Evolutionary conservation across 2,797 vertebrate species (phyloP).

Genomic region (Hydrolagus colliei): DNA sequence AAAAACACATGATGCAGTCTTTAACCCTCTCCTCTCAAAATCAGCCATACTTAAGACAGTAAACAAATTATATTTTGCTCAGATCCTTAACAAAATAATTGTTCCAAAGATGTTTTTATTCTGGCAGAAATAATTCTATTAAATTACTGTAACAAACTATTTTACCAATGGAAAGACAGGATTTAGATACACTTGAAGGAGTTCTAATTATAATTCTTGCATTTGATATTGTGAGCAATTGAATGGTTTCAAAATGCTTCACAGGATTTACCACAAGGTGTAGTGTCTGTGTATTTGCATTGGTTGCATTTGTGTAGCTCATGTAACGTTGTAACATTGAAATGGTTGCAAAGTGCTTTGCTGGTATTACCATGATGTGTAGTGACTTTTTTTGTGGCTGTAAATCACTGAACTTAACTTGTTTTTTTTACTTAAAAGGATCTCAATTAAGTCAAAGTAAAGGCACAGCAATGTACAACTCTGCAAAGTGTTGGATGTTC

Average conservation of each 20-base stretch:
- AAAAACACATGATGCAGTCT: not conserved
- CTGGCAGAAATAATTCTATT: not conserved
- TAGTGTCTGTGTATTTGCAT: too few relatives aligned
- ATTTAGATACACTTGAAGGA: too few relatives aligned
- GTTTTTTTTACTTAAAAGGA: not conserved
- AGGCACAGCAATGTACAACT: not conserved
- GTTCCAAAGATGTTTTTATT: not conserved
- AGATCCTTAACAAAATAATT: not conserved
- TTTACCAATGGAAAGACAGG: not conserved
- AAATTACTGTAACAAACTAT: not conserved
- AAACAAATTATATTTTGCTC: not conserved
- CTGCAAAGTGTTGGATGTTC: not conserved
- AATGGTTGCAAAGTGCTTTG: too few relatives aligned
- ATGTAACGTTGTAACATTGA: too few relatives aligned
- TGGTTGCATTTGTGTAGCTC: too few relatives aligned
- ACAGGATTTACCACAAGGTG: too few relatives aligned
- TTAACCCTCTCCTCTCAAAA: constrained; percentile 10
- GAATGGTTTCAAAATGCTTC: too few relatives aligned
- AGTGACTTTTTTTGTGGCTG: too few relatives aligned
- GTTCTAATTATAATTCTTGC: too few relatives aligned
- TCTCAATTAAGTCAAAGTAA: not conserved
- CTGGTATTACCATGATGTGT: too few relatives aligned
- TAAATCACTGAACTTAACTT: not conserved
- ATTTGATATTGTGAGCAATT: too few relatives aligned
- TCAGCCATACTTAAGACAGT: not conserved